These are phyloP conservation scores for Drosophila atripex DNA, from an alignment of 2,888 invertebrate genomes.

Conservation along the genomic window DNA sequence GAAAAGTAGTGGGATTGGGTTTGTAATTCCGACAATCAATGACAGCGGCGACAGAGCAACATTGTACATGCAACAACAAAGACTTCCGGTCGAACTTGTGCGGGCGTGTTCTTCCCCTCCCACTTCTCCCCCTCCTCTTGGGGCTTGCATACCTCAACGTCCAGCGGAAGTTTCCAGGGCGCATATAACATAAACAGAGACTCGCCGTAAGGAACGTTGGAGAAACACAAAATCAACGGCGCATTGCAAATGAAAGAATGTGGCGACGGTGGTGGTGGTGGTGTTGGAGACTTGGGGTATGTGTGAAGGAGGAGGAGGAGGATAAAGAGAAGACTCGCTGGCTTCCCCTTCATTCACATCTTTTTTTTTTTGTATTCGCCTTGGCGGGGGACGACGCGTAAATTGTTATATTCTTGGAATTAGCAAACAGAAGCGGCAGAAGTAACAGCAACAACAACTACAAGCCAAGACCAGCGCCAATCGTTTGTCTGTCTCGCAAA, in stretches of 20 bases:
- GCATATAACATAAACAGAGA: constrained; percentile 55
- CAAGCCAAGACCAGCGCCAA: constrained; percentile 19
- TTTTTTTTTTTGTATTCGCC: constrained; percentile 37
- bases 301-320: constrained; percentile 1
- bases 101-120: constrained; percentile 40
- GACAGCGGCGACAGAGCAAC: background rate
- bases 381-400: constrained; percentile 74
- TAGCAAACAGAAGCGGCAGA: constrained; percentile 61
- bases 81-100: constrained; percentile 77
- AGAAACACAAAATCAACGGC: constrained; percentile 54
- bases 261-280: background rate
- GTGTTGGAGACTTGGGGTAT: background rate
- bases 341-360: constrained; percentile 43
- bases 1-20: background rate
- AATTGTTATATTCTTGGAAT: constrained; percentile 78
- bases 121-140: constrained; percentile 5
- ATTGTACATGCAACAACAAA: constrained; percentile 50
- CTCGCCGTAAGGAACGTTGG: constrained; percentile 17
- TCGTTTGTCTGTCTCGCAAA: constrained; percentile 46
- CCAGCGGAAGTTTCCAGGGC: constrained; percentile 70
- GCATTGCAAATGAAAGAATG: constrained; percentile 60
- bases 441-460: constrained; percentile 29
- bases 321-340: constrained; percentile 27
- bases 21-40: background rate
- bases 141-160: constrained; percentile 63